Conservation (phyloP, 2,113 vertebrate species). For the Fregata magnificens region DNA sequence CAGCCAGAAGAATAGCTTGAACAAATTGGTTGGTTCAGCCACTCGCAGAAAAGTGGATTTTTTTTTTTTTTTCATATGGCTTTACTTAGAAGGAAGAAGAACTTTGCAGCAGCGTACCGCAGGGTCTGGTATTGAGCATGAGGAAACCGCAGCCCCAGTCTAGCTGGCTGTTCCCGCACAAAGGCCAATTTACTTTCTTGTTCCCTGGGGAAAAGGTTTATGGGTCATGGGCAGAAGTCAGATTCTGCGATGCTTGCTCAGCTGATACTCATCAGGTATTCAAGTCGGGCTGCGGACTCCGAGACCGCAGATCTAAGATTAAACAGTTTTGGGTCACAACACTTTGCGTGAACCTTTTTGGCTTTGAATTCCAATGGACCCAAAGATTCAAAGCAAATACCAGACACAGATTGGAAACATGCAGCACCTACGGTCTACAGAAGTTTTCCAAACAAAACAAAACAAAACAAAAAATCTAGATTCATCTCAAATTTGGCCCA, state of each 20-base stretch:
- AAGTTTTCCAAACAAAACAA: not conserved
- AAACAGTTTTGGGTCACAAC: slow-evolving; percentile 60
- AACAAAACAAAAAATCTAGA: not conserved
- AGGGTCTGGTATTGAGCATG: not conserved
- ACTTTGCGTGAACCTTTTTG: slow-evolving; percentile 21
- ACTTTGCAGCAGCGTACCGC: not conserved
- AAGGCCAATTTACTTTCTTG: not conserved
- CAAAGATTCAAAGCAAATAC: slow-evolving; percentile 9
- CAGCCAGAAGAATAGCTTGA: slow-evolving; percentile 37
- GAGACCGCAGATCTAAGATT: not conserved
- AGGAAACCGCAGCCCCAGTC: not conserved
- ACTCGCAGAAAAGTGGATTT: not conserved
- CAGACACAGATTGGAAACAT: not conserved
- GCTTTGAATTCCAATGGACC: not conserved
- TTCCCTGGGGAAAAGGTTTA: slow-evolving; percentile 29
- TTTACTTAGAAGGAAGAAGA: slow-evolving; percentile 40
- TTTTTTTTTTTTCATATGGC: slow-evolving; percentile 39
- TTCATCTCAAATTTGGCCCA: not conserved
- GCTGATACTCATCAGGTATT: slow-evolving; percentile 60
- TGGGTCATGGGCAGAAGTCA: slow-evolving; percentile 51
- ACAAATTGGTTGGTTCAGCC: slow-evolving; percentile 47
- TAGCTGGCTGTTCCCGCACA: not conserved
- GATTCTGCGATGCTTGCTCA: slow-evolving; percentile 40
- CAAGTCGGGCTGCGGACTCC: not conserved
- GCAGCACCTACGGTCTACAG: not conserved